Percentiles rank a stretch among this genome's conserved stretches.
Conservation (phyloP, 2,113 vertebrate species). For the Tragelaphus imberbis region DNA sequence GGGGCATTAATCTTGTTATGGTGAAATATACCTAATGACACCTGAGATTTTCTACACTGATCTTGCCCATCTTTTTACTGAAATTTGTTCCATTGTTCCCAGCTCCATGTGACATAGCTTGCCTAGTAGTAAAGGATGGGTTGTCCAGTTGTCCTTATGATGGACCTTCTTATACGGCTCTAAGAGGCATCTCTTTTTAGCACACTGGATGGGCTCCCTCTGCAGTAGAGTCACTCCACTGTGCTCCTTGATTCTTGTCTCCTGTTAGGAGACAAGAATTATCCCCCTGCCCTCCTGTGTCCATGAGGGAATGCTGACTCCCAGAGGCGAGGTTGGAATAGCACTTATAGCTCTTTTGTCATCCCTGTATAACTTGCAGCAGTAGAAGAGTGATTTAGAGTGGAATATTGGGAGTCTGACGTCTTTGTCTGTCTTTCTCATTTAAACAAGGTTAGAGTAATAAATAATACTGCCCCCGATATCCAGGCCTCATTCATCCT, state of each 20-base stretch:
- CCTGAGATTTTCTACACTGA: neutral
- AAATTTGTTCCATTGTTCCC: neutral
- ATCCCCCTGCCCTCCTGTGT: neutral
- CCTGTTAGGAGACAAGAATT: neutral
- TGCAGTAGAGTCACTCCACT: neutral
- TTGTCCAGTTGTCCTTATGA: neutral
- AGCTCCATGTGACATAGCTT: neutral
- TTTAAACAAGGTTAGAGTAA: neutral
- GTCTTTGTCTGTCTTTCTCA: neutral
- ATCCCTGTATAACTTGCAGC: accelerated
- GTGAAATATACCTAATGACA: neutral
- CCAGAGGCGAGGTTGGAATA: neutral
- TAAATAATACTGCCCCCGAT: neutral
- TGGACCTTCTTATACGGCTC: neutral
- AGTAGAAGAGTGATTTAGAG: neutral
- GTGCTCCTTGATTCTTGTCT: neutral
- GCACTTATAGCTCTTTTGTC: accelerated
- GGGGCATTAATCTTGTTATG: neutral
- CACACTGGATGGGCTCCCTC: neutral
- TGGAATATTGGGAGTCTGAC: neutral
- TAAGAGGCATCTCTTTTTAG: neutral
- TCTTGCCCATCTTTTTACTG: neutral
- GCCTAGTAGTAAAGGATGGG: neutral
- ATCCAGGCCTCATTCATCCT: neutral
- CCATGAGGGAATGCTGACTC: neutral